These are phyloP conservation scores for Eulemur coronatus DNA, from an alignment of 2,797 vertebrate species.

Conservation along the genomic window DNA sequence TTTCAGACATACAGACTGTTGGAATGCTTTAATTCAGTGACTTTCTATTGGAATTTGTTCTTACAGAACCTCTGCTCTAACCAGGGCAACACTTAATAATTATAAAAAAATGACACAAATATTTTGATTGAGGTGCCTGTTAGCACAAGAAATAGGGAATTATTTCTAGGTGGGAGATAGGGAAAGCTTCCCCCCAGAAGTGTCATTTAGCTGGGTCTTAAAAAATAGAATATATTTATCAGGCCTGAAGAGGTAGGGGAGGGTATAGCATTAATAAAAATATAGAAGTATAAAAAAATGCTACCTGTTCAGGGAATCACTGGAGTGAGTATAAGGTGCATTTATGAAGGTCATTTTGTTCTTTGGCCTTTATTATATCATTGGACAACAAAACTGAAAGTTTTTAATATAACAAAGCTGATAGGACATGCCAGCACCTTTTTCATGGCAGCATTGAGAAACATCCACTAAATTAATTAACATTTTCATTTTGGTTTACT, in stretches of 20 bases:
- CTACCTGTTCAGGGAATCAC: neutral
- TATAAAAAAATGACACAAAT: neutral
- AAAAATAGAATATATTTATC: neutral
- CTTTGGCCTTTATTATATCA: neutral
- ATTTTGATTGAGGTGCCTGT: neutral
- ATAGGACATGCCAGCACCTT: neutral
- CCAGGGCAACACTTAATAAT: neutral
- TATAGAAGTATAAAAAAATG: neutral
- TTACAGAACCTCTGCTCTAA: neutral
- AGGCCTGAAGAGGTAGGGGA: neutral
- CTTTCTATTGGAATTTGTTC: neutral
- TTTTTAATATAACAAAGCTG: neutral
- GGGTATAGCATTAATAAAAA: neutral
- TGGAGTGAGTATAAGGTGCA: neutral
- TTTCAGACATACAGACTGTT: neutral
- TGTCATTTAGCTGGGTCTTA: neutral
- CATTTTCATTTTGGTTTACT: neutral
- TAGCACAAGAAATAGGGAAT: neutral
- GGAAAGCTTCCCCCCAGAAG: neutral
- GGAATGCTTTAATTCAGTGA: neutral
- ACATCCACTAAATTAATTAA: neutral
- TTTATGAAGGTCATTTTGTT: neutral
- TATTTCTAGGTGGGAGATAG: neutral
- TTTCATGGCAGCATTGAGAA: neutral
- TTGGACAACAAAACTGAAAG: neutral